Base-by-base conservation (phyloP, 2,113 vertebrate genomes). In the Pelusios castaneus region DNA sequence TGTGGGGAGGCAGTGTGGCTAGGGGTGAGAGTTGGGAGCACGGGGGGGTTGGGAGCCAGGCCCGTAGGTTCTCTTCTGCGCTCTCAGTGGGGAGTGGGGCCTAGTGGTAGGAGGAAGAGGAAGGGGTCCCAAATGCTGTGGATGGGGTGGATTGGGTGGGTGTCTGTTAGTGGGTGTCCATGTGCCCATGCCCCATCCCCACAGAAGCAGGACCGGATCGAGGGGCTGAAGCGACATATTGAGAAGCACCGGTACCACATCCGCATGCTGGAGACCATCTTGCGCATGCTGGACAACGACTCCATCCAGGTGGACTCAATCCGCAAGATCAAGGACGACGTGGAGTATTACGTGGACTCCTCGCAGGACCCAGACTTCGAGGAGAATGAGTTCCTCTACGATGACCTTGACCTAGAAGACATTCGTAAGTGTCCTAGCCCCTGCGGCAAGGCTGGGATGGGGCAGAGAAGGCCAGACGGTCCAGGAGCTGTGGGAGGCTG, bases 311-410 rank as follows among this genome's bases (percentile, higher is more conserved):
- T 99, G 84, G 99, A 99, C 4, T 93, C 98, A 63, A 99, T 99
- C 91, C 99, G 99, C 91, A 99, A 99, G 97, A 99, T 99, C 97
- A 99, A 99, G 96, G 99, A 99, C 9, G 99, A 99, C 5, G 99
- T 99, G 5, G 99, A 99, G 92, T 99, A 99, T 93, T 99, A 99
- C n/a, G 99, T 99, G 8, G 99, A 99, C 97, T 99, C 99, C 4
- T 99, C 99, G 6, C 99, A 99, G 97, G 99, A 99, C 95, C 99
- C 99, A 0, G 99, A 99, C 97, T 99, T 99, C 67, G 99, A 99
- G 96, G 99, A 99, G 96, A 99, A 99, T 0, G 99, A 99, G 97
- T 99, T 99, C 96, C 98, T 99, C 82, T 99, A 99, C 2, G 99
- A 99, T 21, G 99, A 99, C 97, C 97, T 99, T 82, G 99, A 99